Evolutionary conservation across 2,797 vertebrate genomes (phyloP), one percentile per base, ranked within the genome.

Genomic region (Capromys pilorides): DNA sequence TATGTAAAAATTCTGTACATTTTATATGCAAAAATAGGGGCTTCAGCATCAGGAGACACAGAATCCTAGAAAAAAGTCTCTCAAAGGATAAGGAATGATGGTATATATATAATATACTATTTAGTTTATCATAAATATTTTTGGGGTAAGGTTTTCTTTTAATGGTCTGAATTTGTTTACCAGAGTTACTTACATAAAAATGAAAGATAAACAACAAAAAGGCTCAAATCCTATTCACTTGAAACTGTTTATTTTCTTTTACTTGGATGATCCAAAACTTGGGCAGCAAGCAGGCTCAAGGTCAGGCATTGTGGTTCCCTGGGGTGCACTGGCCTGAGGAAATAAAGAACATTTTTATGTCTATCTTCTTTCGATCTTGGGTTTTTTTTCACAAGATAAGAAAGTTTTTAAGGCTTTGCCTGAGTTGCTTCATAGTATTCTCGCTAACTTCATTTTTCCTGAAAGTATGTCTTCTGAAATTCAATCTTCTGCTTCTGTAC

Each of bases 381-480:
- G 2, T 57, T 57, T 18, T 54, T 51, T 66, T 64, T 62, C 18
- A 57, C 28, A 45, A 75, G 6, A 57, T 71, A 3, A 51, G 51
- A 54, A 61, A 79, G n/a, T 36, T 16, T 64, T 85, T 62, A 54
- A 31, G 26, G 51, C n/a, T 93, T 94, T 66, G 49, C 6, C 9
- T 3, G 90, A 28, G 39, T 45, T 94, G 41, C 12, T 33, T 82
- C 1, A 59, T 83, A 82, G 61, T 92, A 5, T 2, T 59, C 18
- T 80, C 54, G 67, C 33, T 71, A 16, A 4, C 33, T 41, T 88
- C 10, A 6, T 79, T 26, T 91, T 93, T 88, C 1, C 5, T 3
- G 9, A 85, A 94, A 69, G 41, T 75, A 93, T 83, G 81, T 45
- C 51, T 39, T 88, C 39, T 93, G 36, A 85, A 87, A 94, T 36